Evolutionary conservation across 1,140 invertebrate genomes (phyloP), one percentile per base, ranked within the genome.

Genomic region (Ceratina australensis): DNA sequence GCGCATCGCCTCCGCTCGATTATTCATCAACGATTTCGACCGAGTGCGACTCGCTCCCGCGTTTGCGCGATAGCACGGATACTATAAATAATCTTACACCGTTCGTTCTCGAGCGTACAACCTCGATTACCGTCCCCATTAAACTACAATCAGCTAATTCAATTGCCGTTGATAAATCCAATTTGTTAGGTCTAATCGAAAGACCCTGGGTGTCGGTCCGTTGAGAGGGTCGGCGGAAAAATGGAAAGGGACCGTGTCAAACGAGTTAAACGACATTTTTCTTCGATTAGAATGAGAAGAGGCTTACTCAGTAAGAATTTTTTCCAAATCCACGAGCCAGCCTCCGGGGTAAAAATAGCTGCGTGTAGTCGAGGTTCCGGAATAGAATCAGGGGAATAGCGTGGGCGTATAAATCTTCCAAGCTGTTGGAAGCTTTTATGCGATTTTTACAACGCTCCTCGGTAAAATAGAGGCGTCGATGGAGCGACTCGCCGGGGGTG

Each of bases 361-460:
- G 33, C 33, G 8, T 42, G 10, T 42, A 42, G 33, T 42, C 5
- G 5, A 2, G 1, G 52, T 54, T 24, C 16, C n/a, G 42, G 47
- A 76, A 69, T 76, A 69, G 71, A 76, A 77, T 63, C 56, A 16
- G 42, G 42, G 33, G 33, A 13, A n/a, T n/a, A 47, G 12, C 33
- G 28, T 13, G 0, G 15, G n/a, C 10, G 54, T 59, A 82, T 82
- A 83, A 83, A 83, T 83, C 81, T 68, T 71, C 60, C 75, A 79
- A 79, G 75, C 80, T 83, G 80, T 69, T 78, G 80, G 71, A 74
- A 83, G 76, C 81, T 83, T 83, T 83, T 83, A 83, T 83, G 72
- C 75, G 81, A 83, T 83, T 83, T 83, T 83, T 83, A 83, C 81
- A 82, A 82, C 69, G 54, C 81, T 65, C 75, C 75, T 69, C 75